These are phyloP conservation scores for Oreochromis aureus DNA, from an alignment of 2,113 vertebrate species.

Conservation along the genomic window DNA sequence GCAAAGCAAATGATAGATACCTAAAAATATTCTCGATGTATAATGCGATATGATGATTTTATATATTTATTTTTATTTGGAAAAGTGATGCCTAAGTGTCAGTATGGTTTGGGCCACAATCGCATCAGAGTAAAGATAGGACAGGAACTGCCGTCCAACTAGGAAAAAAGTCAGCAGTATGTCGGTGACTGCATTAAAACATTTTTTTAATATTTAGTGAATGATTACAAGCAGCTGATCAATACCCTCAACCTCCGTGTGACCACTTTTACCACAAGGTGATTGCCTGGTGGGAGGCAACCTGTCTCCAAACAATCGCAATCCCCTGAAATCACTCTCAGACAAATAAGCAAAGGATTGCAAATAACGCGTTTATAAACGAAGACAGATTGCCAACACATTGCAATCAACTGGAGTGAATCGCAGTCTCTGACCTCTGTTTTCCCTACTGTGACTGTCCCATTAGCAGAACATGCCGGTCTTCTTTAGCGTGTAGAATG, in stretches of 20 bases:
- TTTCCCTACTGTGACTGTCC: neutral
- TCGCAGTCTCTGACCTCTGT: neutral
- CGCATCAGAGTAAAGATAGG: neutral
- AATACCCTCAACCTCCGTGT: neutral
- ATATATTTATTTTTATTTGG: neutral
- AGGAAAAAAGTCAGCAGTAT: neutral
- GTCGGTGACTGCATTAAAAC: accelerated
- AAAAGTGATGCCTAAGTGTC: neutral
- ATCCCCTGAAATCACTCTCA: neutral
- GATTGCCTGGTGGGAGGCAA: neutral
- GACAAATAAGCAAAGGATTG: neutral
- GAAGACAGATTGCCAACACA: neutral
- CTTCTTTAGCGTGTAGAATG: neutral
- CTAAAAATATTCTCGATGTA: neutral
- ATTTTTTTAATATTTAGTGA: neutral
- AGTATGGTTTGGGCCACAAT: neutral
- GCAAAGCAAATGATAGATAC: neutral
- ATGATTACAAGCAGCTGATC: neutral
- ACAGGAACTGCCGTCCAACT: neutral
- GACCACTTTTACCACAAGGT: neutral
- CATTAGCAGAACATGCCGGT: neutral
- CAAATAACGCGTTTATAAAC: neutral
- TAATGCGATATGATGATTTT: neutral
- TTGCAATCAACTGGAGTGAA: neutral
- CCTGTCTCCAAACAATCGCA: neutral